These are phyloP conservation scores for Calonectris borealis DNA, from an alignment of 2,113 vertebrate species.

Conservation along the genomic window DNA sequence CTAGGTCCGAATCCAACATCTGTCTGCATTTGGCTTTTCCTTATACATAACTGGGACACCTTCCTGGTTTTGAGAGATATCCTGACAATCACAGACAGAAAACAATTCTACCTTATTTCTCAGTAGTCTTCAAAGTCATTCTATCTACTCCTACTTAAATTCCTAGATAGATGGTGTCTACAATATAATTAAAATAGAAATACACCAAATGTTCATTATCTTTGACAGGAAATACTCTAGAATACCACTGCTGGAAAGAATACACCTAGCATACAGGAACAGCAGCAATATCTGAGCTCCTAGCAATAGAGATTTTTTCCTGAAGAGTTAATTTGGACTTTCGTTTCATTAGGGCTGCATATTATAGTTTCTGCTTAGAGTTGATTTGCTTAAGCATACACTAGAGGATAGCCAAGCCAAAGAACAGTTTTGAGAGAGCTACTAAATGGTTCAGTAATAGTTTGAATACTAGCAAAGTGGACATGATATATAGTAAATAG, in stretches of 20 bases:
- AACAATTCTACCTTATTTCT: not conserved
- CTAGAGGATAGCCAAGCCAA: slow-evolving; percentile 6
- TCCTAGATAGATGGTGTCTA: accelerated
- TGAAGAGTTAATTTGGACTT: not conserved
- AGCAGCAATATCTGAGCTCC: not conserved
- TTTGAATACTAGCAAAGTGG: not conserved
- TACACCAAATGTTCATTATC: not conserved
- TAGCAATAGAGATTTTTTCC: not conserved
- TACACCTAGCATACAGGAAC: not conserved
- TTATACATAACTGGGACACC: not conserved
- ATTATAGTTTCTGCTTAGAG: not conserved
- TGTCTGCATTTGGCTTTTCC: not conserved
- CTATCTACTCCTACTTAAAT: not conserved
- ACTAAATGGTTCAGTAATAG: not conserved
- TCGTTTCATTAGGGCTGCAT: not conserved
- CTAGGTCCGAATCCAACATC: accelerated
- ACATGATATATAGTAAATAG: not conserved
- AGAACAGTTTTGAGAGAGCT: not conserved
- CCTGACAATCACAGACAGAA: not conserved
- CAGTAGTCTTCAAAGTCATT: not conserved
- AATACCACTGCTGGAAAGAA: not conserved
- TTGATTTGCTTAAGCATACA: not conserved
- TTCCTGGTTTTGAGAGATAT: not conserved
- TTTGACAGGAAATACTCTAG: not conserved
- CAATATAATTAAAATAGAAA: not conserved